Base-by-base conservation (phyloP, 2,888 invertebrate genomes). In the Rhynchonema sp. region DNA sequence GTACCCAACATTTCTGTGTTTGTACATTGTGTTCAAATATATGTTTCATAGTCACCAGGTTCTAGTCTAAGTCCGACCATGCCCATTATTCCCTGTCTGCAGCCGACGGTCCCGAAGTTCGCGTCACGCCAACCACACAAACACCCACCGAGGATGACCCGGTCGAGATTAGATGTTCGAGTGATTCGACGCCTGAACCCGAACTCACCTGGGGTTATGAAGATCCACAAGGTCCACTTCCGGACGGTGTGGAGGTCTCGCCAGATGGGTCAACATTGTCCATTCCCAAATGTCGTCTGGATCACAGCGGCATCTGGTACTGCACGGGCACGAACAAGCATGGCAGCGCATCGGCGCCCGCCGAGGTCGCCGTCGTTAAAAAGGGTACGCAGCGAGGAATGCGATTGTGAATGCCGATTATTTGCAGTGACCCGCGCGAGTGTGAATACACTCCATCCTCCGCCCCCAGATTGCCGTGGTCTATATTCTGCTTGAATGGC, bases 91-190 rank as follows among this genome's bases (percentile, higher is more conserved):
- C 9, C 23, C 23, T 17, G 9, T 49, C n/a, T 9, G 22, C 29
- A 28, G 30, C 23, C 22, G 55, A 26, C 17, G 55, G 26, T 17
- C 55, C 55, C 26, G 30, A 22, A n/a, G 55, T 55, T 3, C 13
- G n/a, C 29, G 55, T 59, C 82, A 92, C 55, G 78, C 80, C 9
- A 79, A 82, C 63, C 82, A 86, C 1, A 77, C 78, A 22, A 77
- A 80, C 1, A 54, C 73, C 75, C 13, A 70, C 69, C 28, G 28
- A 27, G 17, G 54, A 27, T 22, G 54, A 26, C 6, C 54, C 54
- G 26, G 28, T 27, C 27, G 28, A 25, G 27, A 9, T 54, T 2
- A 3, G 28, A 6, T 54, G 54, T 27, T 6, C 28, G 27, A 54
- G 27, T 27, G 17, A 26, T 13, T 13, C 27, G 27, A 27, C 25